Conservation (phyloP, 2,113 vertebrate species). For the Pao palembangensis region DNA sequence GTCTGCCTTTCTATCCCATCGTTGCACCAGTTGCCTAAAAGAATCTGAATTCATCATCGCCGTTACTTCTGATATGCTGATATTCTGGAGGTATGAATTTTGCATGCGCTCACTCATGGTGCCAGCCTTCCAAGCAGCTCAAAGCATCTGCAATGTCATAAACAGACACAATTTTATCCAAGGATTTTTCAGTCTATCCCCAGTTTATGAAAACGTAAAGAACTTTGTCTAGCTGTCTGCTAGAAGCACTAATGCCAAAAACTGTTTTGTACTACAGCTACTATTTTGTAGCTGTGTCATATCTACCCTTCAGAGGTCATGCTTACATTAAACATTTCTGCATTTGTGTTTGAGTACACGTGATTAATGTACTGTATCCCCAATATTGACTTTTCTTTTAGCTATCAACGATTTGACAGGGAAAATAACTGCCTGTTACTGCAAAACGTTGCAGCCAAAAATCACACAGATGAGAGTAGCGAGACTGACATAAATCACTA, state of each 20-base stretch:
- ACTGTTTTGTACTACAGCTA: not conserved
- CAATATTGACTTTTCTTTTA: not conserved
- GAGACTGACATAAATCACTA: not conserved
- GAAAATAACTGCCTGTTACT: not conserved
- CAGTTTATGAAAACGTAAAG: not conserved
- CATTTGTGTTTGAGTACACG: not conserved
- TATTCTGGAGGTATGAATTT: constrained; percentile 5
- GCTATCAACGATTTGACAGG: not conserved
- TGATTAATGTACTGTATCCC: not conserved
- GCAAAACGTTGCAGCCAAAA: not conserved
- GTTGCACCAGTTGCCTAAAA: not conserved
- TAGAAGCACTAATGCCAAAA: not conserved
- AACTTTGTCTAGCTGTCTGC: not conserved
- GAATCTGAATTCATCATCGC: not conserved
- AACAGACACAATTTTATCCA: not conserved
- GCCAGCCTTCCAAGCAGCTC: not conserved
- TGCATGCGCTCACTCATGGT: not conserved
- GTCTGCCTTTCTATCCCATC: constrained; percentile 1
- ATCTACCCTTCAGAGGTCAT: not conserved
- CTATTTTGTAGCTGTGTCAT: not conserved
- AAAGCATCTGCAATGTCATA: not conserved
- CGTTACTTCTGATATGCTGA: not conserved
- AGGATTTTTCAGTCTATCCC: not conserved
- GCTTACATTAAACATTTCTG: not conserved
- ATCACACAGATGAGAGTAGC: not conserved